Evolutionary conservation across 2,113 vertebrate species (phyloP).

Genomic region (human (Homo sapiens)): GRCh38 chr11:129445001-129445500

Average conservation of each 20-base stretch:
- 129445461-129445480: not conserved
- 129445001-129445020: too few species aligned
- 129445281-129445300: conserved; percentile 45
- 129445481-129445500: not conserved
- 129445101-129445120: not conserved
- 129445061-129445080: not conserved
- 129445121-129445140: not conserved
- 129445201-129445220: conserved; percentile 50
- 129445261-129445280: conserved; percentile 38
- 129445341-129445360: conserved; percentile 56
- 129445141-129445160: not conserved
- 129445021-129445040: too few species aligned
- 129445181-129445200: not conserved
- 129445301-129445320: conserved; percentile 67
- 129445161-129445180: not conserved
- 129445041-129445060: too few species aligned
- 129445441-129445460: conserved; percentile 50
- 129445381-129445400: conserved; percentile 7
- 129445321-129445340: conserved; percentile 65
- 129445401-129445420: not conserved
- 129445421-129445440: not conserved
- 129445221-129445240: conserved; percentile 47
- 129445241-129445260: conserved; percentile 59
- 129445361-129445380: not conserved
- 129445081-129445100: not conserved